These are phyloP conservation scores for Pyrochroa serraticornis DNA, from an alignment of 2,888 invertebrate species.

Conservation along the genomic window DNA sequence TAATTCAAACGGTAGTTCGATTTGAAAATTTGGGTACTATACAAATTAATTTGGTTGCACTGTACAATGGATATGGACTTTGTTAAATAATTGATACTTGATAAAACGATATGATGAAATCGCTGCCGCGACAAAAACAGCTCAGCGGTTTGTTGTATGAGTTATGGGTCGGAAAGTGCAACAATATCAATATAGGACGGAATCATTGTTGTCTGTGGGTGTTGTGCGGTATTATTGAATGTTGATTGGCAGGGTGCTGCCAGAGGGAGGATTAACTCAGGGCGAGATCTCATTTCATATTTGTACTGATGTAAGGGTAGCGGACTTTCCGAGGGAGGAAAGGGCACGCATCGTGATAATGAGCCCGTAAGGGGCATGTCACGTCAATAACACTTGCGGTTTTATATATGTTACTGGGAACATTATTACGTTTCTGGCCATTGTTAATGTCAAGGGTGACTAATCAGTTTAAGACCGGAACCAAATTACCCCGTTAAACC, in stretches of 20 bases:
- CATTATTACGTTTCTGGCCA: constrained; percentile 32
- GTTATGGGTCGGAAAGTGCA: constrained; percentile 29
- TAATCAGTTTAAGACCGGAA: constrained; percentile 9
- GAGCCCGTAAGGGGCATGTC: constrained; percentile 23
- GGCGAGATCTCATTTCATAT: constrained; percentile 27
- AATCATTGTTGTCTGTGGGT: constrained; percentile 7
- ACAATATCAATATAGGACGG: constrained; percentile 26
- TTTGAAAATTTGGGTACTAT: constrained; percentile 10
- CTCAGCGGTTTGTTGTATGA: constrained; percentile 29
- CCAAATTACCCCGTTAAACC: constrained; percentile 4
- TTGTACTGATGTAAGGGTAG: constrained; percentile 12
- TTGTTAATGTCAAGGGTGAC: constrained; percentile 27
- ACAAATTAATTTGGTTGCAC: constrained; percentile 11
- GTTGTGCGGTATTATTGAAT: constrained; percentile 19
- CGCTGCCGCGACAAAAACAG: constrained; percentile 25
- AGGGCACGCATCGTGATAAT: constrained; percentile 33
- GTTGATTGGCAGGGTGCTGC: constrained; percentile 23
- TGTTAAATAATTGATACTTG: constrained; percentile 40
- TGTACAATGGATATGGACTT: constrained; percentile 31
- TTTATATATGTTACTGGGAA: constrained; percentile 30
- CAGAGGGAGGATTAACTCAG: constrained; percentile 22
- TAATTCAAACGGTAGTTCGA: constrained; percentile 1
- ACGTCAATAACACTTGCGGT: constrained; percentile 31
- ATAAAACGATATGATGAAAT: constrained; percentile 37
- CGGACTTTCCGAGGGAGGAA: constrained; percentile 12